Evolutionary conservation across 2,113 vertebrate genomes (phyloP).

Genomic region (Catharus minimus): DNA sequence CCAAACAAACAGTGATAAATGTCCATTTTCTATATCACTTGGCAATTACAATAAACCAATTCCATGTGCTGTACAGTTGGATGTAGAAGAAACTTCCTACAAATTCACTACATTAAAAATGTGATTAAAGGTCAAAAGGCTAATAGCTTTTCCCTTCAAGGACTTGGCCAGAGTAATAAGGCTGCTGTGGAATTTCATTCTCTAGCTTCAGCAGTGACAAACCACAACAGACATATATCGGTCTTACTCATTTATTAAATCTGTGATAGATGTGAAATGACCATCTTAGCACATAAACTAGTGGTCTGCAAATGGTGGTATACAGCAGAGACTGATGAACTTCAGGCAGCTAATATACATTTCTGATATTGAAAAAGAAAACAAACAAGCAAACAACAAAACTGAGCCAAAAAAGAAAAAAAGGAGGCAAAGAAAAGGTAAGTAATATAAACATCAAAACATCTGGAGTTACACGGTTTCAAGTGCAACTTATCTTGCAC

Average conservation of each 20-base stretch:
- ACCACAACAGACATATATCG: accelerated
- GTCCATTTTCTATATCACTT: neutral
- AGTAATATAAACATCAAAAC: neutral
- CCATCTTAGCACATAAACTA: neutral
- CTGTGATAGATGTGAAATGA: neutral
- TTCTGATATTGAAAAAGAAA: neutral
- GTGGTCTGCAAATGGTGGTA: neutral
- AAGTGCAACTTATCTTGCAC: neutral
- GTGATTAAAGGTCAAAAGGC: neutral
- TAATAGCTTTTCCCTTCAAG: neutral
- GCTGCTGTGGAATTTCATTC: neutral
- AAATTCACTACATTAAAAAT: neutral
- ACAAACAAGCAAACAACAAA: neutral
- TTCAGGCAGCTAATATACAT: neutral
- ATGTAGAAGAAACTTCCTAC: neutral
- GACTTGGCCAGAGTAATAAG: neutral
- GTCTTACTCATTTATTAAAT: neutral
- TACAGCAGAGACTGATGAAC: neutral
- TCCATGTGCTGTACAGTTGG: neutral
- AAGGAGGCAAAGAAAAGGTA: accelerated
- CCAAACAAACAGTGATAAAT: neutral
- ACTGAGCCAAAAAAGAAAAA: neutral
- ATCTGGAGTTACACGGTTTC: neutral
- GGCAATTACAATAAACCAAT: neutral
- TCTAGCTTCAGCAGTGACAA: neutral